Percentiles rank a stretch among this genome's conserved stretches.
phyloP scores from a whole-genome alignment of 2,888 invertebrate genomes.

The Frankliniella intonsa region DNA sequence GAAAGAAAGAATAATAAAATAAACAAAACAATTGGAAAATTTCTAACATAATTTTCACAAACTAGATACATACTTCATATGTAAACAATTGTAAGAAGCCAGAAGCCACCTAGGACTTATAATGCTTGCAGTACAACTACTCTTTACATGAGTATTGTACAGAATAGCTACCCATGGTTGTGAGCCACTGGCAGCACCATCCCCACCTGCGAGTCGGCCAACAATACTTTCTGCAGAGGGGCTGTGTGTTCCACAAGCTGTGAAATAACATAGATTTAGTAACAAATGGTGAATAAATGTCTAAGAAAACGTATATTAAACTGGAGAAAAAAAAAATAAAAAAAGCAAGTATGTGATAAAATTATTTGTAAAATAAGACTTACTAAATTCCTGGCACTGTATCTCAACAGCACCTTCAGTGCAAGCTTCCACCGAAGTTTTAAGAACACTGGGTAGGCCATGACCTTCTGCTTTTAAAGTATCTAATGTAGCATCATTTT shows the following conservation, averaged over 20 bases:
- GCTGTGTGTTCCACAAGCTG: constrained; percentile 48
- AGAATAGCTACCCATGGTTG: constrained; percentile 57
- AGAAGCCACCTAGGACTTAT: constrained; percentile 51
- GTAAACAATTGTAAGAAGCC: constrained; percentile 50
- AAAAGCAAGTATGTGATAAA: constrained; percentile 29
- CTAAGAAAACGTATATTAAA: not conserved
- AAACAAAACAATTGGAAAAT: not conserved
- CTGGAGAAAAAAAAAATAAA: too few species aligned
- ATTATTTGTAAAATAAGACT: constrained; percentile 37
- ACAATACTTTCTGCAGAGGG: constrained; percentile 42
- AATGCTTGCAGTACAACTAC: constrained; percentile 51
- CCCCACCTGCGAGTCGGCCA: constrained; percentile 52
- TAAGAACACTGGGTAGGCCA: constrained; percentile 48
- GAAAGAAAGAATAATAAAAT: not conserved
- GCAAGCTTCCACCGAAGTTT: constrained; percentile 45
- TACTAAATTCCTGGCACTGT: constrained; percentile 55
- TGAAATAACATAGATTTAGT: constrained; percentile 27
- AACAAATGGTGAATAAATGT: too few species aligned
- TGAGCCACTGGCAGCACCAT: constrained; percentile 50
- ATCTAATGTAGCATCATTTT: constrained; percentile 39
- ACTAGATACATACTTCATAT: constrained; percentile 33
- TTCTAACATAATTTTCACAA: not conserved
- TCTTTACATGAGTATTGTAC: constrained; percentile 47
- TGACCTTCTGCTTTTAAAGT: constrained; percentile 39
- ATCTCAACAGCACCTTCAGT: constrained; percentile 49